phyloP scores from a whole-genome alignment of 2,797 vertebrate genomes.

The Tragelaphus eurycerus region DNA sequence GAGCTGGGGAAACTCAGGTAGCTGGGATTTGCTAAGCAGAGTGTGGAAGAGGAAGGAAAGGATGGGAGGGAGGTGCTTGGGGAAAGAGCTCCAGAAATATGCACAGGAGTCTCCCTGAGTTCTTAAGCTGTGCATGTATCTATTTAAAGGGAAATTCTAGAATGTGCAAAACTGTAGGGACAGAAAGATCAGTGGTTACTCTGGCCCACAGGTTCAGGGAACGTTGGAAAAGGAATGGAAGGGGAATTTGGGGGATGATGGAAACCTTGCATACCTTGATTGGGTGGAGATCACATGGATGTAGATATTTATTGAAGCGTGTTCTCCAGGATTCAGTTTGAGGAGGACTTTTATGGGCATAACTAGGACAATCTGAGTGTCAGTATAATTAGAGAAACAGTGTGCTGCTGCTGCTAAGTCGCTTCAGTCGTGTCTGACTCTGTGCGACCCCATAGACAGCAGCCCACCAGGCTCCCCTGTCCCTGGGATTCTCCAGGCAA shows the following conservation, averaged over 20 bases:
- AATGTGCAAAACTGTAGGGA: not conserved
- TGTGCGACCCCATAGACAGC: too few relatives aligned
- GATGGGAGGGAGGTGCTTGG: not conserved
- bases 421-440: too few relatives aligned
- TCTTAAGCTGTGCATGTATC: not conserved
- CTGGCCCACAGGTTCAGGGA: not conserved
- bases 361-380: not conserved
- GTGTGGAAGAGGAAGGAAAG: not conserved
- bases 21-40: not conserved
- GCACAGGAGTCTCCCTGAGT: not conserved
- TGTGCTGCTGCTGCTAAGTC: too few relatives aligned
- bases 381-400: not conserved
- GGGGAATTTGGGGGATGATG: not conserved
- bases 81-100: not conserved
- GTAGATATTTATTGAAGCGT: not conserved
- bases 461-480: too few relatives aligned
- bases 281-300: not conserved
- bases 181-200: not conserved
- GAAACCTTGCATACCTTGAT: not conserved
- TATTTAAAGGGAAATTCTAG: not conserved
- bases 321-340: too few relatives aligned
- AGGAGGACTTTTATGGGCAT: not conserved
- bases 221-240: not conserved
- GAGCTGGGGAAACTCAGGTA: not conserved
- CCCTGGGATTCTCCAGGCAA: too few relatives aligned